Conservation (phyloP, 2,797 vertebrate genomes). For the Spea hammondii region DNA sequence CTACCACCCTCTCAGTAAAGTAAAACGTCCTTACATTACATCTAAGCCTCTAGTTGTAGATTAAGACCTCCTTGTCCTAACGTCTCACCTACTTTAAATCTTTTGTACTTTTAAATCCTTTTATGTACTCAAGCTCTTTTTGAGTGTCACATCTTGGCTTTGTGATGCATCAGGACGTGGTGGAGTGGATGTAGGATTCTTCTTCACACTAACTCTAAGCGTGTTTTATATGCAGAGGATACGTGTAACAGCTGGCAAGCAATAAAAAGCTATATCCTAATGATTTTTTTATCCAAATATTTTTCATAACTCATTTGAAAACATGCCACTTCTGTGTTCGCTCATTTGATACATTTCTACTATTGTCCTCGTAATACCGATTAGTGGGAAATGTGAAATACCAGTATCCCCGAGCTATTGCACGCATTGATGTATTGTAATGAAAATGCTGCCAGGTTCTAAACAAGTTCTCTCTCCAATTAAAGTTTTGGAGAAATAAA, state of each 20-base stretch:
- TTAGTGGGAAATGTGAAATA: constrained; percentile 1
- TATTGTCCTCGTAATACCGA: constrained; percentile 13
- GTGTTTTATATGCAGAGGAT: background rate
- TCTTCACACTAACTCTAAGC: too few relatives aligned
- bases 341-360: constrained; percentile 17
- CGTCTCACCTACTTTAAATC: too few relatives aligned
- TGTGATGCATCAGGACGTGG: too few relatives aligned
- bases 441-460: background rate
- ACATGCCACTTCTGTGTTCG: constrained; percentile 2
- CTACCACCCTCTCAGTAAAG: too few relatives aligned
- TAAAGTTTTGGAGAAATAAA: background rate
- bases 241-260: background rate
- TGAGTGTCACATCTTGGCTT: too few relatives aligned
- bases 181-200: too few relatives aligned
- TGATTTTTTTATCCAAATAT: constrained; percentile 2
- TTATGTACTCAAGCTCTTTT: too few relatives aligned
- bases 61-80: too few relatives aligned
- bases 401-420: constrained; percentile 2
- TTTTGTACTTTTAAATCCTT: too few relatives aligned
- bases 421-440: constrained; percentile 6
- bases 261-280: background rate
- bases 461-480: background rate
- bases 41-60: too few relatives aligned
- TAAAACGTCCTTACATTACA: too few relatives aligned
- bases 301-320: constrained; percentile 7